Evolutionary conservation across 2,113 vertebrate genomes (phyloP), one percentile per base, ranked within the genome.

Genomic region (Phainopepla nitens): DNA sequence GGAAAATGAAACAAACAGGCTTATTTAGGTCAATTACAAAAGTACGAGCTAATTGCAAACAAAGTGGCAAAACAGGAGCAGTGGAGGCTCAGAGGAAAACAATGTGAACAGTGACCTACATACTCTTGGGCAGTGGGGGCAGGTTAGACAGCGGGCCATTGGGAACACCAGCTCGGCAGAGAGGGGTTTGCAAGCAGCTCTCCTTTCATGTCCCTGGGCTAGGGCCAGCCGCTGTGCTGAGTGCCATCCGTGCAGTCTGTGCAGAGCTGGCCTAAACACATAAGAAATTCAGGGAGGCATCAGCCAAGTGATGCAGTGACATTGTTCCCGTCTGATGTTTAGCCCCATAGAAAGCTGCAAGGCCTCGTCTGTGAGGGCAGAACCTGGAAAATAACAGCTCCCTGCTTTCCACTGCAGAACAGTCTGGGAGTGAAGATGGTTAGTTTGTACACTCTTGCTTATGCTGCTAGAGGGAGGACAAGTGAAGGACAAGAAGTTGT

Each of bases 1-100:
- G 65, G 80, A 66, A 77, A 95, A 91, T 68, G 57, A 92, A 94
- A 92, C 90, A 94, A 93, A 96, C 49, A 65, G 57, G 82, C 86
- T 93, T 87, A 96, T 96, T 96, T 87, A 94, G 94, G 93, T 96
- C 92, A 96, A 87, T 97, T 96, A 95, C 95, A 81, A 5, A 93
- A 94, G 80, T 64, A 58, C 0, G 0, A 61, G 94, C 86, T 96
- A 97, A 96, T 95, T 84, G 95, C 4, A 3, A 92, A 66, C 76
- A 39, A 94, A 95, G 87, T 75, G 61, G 80, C 73, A 51, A 45
- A 83, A n/a, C 31, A 60, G 53, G 56, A 89, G 90, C 44, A 68
- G 88, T 39, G 0, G 0, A 57, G 35, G 44, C 88, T 94, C 49
- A 42, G 53, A 90, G 76, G 82, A 78, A 92, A 87, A 77, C 75